Evolutionary conservation across 2,113 vertebrate genomes (phyloP).

Genomic region (Ageneiosus marmoratus): DNA sequence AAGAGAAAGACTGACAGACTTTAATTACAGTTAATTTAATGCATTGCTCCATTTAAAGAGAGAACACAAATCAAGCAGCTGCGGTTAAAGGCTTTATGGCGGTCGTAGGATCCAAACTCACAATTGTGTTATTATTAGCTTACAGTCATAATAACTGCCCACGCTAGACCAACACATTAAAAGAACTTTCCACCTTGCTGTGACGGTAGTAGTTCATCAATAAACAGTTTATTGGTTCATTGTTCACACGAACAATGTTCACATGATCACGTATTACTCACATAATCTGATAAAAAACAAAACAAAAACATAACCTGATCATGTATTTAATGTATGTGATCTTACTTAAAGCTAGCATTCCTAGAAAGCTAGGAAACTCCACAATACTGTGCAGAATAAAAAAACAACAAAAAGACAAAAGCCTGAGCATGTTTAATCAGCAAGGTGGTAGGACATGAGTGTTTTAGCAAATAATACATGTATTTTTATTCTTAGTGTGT

Average conservation of each 20-base stretch:
- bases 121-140: not conserved
- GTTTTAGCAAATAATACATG: not conserved
- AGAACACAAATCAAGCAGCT: not conserved
- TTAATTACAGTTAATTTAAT: slow-evolving; percentile 4
- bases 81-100: not conserved
- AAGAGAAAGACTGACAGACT: not conserved
- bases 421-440: no score
- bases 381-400: not conserved
- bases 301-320: not conserved
- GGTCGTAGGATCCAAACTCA: not conserved
- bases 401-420: not conserved
- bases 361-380: not conserved
- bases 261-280: not conserved
- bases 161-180: not conserved
- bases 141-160: not conserved
- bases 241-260: not conserved
- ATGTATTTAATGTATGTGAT: not conserved
- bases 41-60: not conserved
- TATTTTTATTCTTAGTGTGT: not conserved
- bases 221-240: not conserved
- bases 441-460: not conserved
- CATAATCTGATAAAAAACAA: not conserved
- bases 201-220: not conserved
- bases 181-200: not conserved
- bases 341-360: not conserved